These are phyloP conservation scores for Otolemur garnettii DNA, from an alignment of 2,113 vertebrate species.

Conservation along the genomic window DNA sequence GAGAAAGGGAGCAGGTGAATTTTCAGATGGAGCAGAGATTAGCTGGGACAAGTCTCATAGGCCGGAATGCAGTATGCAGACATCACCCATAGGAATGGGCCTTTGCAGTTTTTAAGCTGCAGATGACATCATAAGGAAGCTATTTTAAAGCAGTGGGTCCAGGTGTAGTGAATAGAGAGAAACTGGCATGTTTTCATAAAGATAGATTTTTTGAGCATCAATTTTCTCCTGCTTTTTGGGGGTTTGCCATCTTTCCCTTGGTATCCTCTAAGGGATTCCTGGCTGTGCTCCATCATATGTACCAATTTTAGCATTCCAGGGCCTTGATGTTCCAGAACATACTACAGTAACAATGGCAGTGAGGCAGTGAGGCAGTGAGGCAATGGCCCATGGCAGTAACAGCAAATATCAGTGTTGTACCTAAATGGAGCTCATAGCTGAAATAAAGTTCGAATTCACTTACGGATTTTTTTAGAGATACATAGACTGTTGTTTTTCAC, in stretches of 20 bases:
- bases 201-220: not conserved
- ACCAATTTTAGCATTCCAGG: not conserved
- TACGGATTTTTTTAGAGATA: not conserved
- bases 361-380: not conserved
- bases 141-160: not conserved
- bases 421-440: not conserved
- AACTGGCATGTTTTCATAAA: not conserved
- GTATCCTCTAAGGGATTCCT: not conserved
- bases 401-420: not conserved
- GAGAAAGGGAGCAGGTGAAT: not conserved
- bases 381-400: not conserved
- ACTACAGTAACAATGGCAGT: not conserved
- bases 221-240: not conserved
- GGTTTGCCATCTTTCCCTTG: not conserved
- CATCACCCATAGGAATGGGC: rapidly evolving
- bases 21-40: not conserved
- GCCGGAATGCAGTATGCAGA: not conserved
- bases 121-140: no score
- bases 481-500: not conserved
- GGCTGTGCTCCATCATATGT: not conserved
- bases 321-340: not conserved
- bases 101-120: not conserved
- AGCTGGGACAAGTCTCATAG: not conserved
- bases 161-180: not conserved
- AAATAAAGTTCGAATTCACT: not conserved